Conservation (phyloP, 2,113 vertebrate species). For the Pithys albifrons region DNA sequence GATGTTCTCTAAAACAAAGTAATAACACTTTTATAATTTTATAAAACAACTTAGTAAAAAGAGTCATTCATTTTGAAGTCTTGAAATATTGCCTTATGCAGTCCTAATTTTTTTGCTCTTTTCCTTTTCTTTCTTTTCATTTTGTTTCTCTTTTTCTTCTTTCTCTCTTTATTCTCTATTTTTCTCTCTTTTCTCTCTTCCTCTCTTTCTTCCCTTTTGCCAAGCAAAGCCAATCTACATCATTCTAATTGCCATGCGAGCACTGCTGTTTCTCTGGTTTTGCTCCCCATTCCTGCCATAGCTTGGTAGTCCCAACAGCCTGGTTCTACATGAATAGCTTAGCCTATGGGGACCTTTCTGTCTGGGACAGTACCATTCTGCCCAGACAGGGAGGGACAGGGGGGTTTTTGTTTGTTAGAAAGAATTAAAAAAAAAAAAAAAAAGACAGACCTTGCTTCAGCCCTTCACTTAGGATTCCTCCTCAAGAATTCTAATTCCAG, state of each 20-base stretch:
- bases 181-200: background rate
- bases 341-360: constrained; percentile 70
- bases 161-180: no score
- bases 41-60: background rate
- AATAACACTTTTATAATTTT: background rate
- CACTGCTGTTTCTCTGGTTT: background rate
- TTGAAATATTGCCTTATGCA: background rate
- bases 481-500: constrained; percentile 59
- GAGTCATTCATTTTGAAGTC: background rate
- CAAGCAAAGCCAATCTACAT: background rate
- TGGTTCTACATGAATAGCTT: constrained; percentile 45
- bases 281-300: background rate
- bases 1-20: constrained; percentile 10
- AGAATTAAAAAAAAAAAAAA: background rate
- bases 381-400: constrained; percentile 75
- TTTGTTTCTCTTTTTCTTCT: background rate
- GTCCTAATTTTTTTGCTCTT: background rate
- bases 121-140: background rate
- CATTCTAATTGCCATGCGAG: background rate
- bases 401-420: constrained; percentile 14
- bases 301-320: constrained; percentile 33
- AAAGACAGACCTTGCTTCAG: background rate
- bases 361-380: constrained; percentile 78
- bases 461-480: background rate
- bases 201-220: background rate